Evolutionary conservation across 2,888 invertebrate genomes (phyloP), one percentile per base, ranked within the genome.

Genomic region (Dynastes tityus): DNA sequence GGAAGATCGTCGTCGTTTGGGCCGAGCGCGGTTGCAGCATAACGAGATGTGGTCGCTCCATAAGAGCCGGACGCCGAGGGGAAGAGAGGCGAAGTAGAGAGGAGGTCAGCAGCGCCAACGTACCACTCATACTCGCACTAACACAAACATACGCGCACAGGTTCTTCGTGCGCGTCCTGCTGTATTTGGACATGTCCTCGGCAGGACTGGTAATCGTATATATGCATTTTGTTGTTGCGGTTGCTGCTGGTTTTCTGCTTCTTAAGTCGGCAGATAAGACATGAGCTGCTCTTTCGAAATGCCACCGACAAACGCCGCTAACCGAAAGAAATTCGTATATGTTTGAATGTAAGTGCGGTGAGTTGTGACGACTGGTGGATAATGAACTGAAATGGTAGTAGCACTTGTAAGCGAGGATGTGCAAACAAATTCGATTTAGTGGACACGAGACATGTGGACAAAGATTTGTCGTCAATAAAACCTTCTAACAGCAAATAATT

Each of bases 101-200:
- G 55, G 78, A 68, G 78, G 78, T 78, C 80, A 77, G 78, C 78
- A 79, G 74, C 68, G 67, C 67, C 67, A 67, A 67, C 67, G 67
- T 45, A 67, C 78, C 80, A 80, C 80, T 78, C 77, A 63, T 27
- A 73, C 55, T 49, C 49, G 40, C 79, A 78, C 32, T 37, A 32
- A 32, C 32, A 32, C 32, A 32, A 32, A 32, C 22, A 68, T 51
- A 73, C 40, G 22, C 29, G 32, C 79, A 76, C 27, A 68, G 29
- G 68, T 51, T 80, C 80, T 80, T 67, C 77, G n/a, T 40, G 71
- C 32, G 32, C 32, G 71, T 71, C 73, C 58, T 73, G 55, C 84
- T 84, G 78, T 84, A 84, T 84, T 84, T 83, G 84, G 84, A 83
- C 84, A 84, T 84, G 84, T 84, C 83, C 80, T 67, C 80, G 73